Conservation (phyloP, 2,797 vertebrate genomes). For the Limnodromus scolopaceus region DNA sequence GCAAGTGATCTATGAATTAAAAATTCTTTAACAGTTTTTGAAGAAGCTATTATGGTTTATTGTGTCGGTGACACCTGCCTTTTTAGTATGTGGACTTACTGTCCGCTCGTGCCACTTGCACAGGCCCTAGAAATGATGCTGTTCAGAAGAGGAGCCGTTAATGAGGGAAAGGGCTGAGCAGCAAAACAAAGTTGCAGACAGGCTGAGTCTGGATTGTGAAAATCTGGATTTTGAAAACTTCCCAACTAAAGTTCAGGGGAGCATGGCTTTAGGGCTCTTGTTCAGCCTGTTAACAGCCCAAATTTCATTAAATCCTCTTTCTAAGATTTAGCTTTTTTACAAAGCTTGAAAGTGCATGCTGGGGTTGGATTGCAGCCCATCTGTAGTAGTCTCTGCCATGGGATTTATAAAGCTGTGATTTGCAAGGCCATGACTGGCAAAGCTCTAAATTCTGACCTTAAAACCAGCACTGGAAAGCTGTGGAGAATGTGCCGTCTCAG, state of each 20-base stretch:
- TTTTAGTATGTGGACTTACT: conserved; percentile 29
- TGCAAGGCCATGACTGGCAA: conserved; percentile 4
- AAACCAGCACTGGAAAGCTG: neutral
- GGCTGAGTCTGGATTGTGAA: neutral
- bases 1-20: conserved; percentile 73
- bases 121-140: neutral
- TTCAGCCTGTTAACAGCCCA: neutral
- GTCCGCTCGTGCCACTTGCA: neutral
- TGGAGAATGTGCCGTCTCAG: neutral
- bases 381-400: neutral
- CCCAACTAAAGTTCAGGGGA: neutral
- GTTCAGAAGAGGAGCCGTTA: neutral
- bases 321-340: conserved; percentile 17
- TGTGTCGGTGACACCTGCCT: conserved; percentile 61
- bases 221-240: neutral
- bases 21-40: conserved; percentile 67
- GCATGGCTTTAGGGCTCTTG: neutral
- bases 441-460: conserved; percentile 38
- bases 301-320: conserved; percentile 3
- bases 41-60: conserved; percentile 48
- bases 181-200: neutral
- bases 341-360: conserved; percentile 3
- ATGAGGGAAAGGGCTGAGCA: neutral
- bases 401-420: conserved; percentile 41
- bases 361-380: conserved; percentile 27